Percentiles rank a stretch among this genome's conserved stretches.
Evolutionary conservation across 2,113 vertebrate species (phyloP).

Genomic region (Merops nubicus): DNA sequence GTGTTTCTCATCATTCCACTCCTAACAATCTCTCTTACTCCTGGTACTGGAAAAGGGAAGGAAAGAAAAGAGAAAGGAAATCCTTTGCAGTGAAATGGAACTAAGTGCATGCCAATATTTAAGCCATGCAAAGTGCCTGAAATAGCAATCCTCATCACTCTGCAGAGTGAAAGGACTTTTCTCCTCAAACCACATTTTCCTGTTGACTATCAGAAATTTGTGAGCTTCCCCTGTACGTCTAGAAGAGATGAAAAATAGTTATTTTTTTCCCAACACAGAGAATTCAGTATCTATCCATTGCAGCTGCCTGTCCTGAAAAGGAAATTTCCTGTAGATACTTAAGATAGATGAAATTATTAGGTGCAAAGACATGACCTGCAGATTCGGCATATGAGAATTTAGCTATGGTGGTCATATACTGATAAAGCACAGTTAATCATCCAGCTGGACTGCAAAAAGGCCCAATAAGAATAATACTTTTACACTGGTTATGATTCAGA

Average conservation of each 20-base stretch:
- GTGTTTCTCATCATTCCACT: not conserved
- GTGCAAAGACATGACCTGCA: constrained; percentile 21
- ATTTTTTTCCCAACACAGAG: not conserved
- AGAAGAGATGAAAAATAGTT: not conserved
- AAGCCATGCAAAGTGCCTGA: not conserved
- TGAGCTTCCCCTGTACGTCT: not conserved
- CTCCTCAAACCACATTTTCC: not conserved
- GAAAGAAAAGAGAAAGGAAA: not conserved
- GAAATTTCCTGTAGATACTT: constrained; percentile 40
- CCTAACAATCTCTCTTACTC: not conserved
- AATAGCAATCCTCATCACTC: not conserved
- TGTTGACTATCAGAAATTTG: not conserved
- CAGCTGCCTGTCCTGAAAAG: constrained; percentile 20
- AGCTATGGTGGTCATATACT: not conserved
- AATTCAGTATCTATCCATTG: constrained; percentile 29
- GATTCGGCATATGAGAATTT: constrained; percentile 10
- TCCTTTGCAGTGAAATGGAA: not conserved
- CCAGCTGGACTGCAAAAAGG: not conserved
- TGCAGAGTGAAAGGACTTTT: not conserved
- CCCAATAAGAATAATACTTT: not conserved
- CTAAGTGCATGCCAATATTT: not conserved
- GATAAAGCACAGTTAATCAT: constrained; percentile 15
- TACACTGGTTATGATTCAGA: not conserved
- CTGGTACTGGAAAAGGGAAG: not conserved
- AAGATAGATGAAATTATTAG: constrained; percentile 40